A percentile compares a stretch with the other conserved stretches of the same genome.
phyloP scores from a whole-genome alignment of 2,888 invertebrate species.

The Helobdella robusta region DNA sequence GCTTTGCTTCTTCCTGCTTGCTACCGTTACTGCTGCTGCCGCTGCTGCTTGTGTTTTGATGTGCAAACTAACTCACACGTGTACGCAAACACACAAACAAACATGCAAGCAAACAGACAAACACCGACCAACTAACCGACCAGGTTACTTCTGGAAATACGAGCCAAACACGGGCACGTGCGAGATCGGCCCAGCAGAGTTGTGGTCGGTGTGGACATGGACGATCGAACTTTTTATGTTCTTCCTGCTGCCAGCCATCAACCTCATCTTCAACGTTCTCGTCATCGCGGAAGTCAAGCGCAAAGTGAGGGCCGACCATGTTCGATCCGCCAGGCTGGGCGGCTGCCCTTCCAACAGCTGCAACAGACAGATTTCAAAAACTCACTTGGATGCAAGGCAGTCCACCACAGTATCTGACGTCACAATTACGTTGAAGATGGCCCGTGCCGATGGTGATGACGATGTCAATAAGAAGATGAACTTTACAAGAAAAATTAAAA shows the following conservation, averaged over 20 bases:
- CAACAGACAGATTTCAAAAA: background rate
- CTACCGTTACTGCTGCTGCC: no score
- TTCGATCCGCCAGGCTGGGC: background rate
- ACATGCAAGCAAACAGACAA: no score
- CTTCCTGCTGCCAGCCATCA: constrained; percentile 42
- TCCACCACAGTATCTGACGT: no score
- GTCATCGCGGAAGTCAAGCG: constrained; percentile 44
- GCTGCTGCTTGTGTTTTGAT: no score
- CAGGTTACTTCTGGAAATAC: constrained; percentile 45
- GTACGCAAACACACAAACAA: no score
- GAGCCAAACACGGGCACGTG: constrained; percentile 38
- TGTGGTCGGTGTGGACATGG: constrained; percentile 44
- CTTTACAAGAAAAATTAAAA: no score
- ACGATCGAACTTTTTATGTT: constrained; percentile 43
- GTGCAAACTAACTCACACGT: no score
- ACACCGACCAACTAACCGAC: no score
- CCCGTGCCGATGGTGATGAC: background rate
- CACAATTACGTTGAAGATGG: no score
- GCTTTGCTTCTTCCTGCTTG: no score
- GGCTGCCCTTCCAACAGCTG: no score
- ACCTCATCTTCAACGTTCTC: constrained; percentile 45
- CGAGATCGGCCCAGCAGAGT: constrained; percentile 31
- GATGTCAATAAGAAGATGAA: no score
- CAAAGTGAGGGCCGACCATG: background rate
- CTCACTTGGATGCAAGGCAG: background rate